Base-by-base conservation (phyloP, 2,888 invertebrate species). In the Aleiodes testaceus region DNA sequence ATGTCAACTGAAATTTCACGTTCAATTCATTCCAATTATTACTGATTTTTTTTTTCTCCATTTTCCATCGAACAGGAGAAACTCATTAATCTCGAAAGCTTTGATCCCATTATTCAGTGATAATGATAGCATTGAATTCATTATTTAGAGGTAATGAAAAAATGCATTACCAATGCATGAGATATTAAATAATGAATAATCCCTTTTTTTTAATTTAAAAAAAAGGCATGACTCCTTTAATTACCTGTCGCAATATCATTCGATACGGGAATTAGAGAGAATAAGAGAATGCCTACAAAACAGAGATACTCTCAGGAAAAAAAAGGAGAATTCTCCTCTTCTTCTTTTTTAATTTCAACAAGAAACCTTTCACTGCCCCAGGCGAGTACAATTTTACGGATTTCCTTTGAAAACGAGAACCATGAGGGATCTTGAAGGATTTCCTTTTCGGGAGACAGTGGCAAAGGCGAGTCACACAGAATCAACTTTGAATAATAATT, bases 361-460 rank as follows among this genome's bases (percentile, higher is more conserved):
- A 36, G 70, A 70, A 65, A 55, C 70, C 70, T 65, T 53, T 70
- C 47, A 45, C 45, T 55, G 53, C 55, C 53, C 47, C 52, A 53
- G 53, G 65, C 64, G 52, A 30, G 52, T 65, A 65, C 49, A 65
- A 70, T 70, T 70, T 70, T 70, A 70, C 70, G 65, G 65, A 65
- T 47, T 70, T 70, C 70, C 70, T 70, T 70, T 70, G 70, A 70
- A 53, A 70, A 49, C 45, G 47, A 44, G 55, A 36, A 70, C 64
- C 52, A n/a, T 20, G 47, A 20, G 53, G 26, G 26, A 66, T 70
- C 66, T 70, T 42, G 22, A 30, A 44, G 50, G 50, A 61, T 70
- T 70, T 50, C 49, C 59, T 55, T 66, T 42, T 59, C 16, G 36
- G 42, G 18, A 14, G 16, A 59, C 59, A 36, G 59, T 36, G 36